Conservation (phyloP, 2,113 vertebrate genomes). For the Ictalurus punctatus region DNA sequence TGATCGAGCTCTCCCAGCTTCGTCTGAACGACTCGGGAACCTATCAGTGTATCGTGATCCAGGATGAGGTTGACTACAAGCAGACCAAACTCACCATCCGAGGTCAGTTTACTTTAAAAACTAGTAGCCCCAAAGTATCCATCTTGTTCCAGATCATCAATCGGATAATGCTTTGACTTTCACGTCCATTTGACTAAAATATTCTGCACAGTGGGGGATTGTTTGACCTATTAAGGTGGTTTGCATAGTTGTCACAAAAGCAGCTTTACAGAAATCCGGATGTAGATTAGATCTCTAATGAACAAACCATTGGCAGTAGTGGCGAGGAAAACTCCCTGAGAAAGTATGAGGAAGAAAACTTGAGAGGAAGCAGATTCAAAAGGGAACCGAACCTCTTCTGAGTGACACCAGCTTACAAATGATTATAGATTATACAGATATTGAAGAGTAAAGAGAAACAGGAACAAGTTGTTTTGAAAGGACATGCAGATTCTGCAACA, state of each 20-base stretch:
- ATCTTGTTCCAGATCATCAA: neutral
- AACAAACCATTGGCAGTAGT: neutral
- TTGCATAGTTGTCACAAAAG: neutral
- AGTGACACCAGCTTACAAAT: neutral
- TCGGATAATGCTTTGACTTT: neutral
- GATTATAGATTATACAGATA: neutral
- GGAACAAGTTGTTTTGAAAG: neutral
- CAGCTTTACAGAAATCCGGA: constrained; percentile 7
- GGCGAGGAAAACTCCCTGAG: neutral
- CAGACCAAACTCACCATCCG: constrained; percentile 74
- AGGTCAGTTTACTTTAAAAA: constrained; percentile 68
- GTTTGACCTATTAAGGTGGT: neutral
- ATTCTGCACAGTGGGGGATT: neutral
- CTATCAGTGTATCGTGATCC: constrained; percentile 79
- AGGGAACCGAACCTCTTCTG: neutral
- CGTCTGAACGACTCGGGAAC: constrained; percentile 78
- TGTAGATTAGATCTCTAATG: neutral
- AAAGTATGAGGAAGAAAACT: constrained; percentile 15
- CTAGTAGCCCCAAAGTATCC: neutral
- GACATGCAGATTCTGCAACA: no score
- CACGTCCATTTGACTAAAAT: neutral
- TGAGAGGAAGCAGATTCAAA: constrained; percentile 2
- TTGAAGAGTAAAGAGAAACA: neutral
- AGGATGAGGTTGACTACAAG: constrained; percentile 82
- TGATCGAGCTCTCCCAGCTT: constrained; percentile 76